phyloP scores from a whole-genome alignment of 2,113 vertebrate genomes.

The Synchiropus splendidus region DNA sequence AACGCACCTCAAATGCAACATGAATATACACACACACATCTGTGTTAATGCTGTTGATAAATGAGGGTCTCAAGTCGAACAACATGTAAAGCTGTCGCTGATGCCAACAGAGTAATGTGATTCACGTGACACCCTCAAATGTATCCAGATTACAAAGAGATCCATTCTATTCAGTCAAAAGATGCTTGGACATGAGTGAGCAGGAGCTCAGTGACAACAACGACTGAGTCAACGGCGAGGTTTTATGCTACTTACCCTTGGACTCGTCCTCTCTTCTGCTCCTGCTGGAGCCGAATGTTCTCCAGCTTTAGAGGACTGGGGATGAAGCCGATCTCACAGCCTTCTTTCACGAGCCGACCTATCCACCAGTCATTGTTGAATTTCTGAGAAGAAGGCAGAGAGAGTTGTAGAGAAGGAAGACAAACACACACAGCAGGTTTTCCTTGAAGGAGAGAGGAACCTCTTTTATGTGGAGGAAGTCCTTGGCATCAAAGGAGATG shows the following conservation, averaged over 20 bases:
- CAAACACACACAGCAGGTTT: too few relatives aligned
- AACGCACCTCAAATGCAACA: too few relatives aligned
- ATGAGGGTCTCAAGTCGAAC: too few relatives aligned
- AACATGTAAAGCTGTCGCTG: too few relatives aligned
- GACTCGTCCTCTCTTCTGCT: constrained; percentile 93
- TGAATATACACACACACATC: too few relatives aligned
- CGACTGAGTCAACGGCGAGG: not conserved
- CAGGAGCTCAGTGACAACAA: too few relatives aligned
- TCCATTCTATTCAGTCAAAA: too few relatives aligned
- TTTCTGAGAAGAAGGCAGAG: constrained; percentile 67
- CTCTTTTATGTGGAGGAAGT: constrained; percentile 99
- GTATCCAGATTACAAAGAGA: too few relatives aligned
- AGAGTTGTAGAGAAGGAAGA: not conserved
- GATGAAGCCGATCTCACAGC: constrained; percentile 98
- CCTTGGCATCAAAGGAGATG: constrained; percentile 97
- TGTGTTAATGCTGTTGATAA: too few relatives aligned
- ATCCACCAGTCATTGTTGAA: constrained; percentile 99
- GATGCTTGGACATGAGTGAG: too few relatives aligned
- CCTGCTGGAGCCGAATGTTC: constrained; percentile 91
- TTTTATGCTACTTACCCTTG: constrained; percentile 76
- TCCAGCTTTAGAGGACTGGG: constrained; percentile 92
- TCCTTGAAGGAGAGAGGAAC: constrained; percentile 44
- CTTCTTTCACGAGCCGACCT: constrained; percentile 93
- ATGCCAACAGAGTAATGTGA: too few relatives aligned
- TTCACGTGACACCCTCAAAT: too few relatives aligned